Base-by-base conservation (phyloP, 2,888 invertebrate species). In the Brachylomia viminalis region DNA sequence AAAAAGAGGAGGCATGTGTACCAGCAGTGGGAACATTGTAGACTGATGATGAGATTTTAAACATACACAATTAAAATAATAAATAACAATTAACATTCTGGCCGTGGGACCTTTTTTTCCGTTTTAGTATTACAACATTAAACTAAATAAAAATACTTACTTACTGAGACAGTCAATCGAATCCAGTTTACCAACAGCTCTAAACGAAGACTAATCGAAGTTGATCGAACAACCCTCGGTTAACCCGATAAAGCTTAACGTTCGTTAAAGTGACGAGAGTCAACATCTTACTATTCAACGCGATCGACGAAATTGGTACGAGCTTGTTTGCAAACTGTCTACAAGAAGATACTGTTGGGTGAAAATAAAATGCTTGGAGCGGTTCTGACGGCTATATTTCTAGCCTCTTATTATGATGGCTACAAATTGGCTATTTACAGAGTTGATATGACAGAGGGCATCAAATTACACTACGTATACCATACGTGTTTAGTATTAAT, bases 231-330 rank as follows among this genome's bases (percentile, higher is more conserved):
- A 75, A 45, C n/a, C 56, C 56, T 61, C 62, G 58, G 42, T 52
- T 71, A 38, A 49, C 27, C 38, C 49, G 68, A 23, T n/a, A 47
- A 62, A 71, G 77, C 71, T 85, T 72, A 72, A 13, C 54, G 67
- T 58, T 76, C 59, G 59, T 82, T 69, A 79, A 75, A 78, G 74
- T 77, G 77, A 74, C 58, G 70, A 77, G 52, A 65, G 77, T 62
- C 71, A 85, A 82, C 85, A 82, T 82, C 47, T 81, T 82, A 82
- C 33, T 82, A 84, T 81, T 81, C 81, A 80, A 56, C 62, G 65
- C 62, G 77, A 58, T 85, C 77, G 68, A 61, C 68, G 65, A 69
- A 76, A 82, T 77, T 85, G 68, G 77, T 58, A 59, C 54, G 66
- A 77, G 49, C 66, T 77, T 82, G 85, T 82, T 85, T 82, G 54